Percentiles rank a stretch among this genome's conserved stretches.
Conservation (phyloP, 2,888 invertebrate species). For the Eristalis arbustorum region DNA sequence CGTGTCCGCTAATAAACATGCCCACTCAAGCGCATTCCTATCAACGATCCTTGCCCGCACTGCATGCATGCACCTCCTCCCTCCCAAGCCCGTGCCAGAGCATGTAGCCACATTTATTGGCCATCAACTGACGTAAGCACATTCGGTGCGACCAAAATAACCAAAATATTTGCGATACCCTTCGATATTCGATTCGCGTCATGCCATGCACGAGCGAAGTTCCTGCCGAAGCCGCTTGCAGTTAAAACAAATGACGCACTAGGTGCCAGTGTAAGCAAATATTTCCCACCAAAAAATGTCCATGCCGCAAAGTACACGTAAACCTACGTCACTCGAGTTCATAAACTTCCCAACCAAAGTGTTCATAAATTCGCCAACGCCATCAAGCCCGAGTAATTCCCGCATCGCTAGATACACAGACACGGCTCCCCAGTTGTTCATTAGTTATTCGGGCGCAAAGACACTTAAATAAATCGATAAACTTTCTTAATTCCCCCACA, state of each 20-base stretch:
- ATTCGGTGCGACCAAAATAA: neutral
- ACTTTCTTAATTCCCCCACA: slow-evolving; percentile 23
- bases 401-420: neutral
- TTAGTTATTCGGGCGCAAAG: slow-evolving; percentile 20
- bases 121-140: neutral
- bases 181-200: neutral
- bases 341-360: slow-evolving; percentile 1
- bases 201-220: neutral
- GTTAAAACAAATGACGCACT: slow-evolving; percentile 42
- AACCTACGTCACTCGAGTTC: slow-evolving; percentile 12
- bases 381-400: slow-evolving; percentile 3
- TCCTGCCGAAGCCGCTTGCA: neutral
- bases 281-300: slow-evolving; percentile 27
- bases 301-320: slow-evolving; percentile 9
- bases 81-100: too few species aligned
- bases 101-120: neutral
- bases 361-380: slow-evolving; percentile 9
- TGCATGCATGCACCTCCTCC: too few species aligned
- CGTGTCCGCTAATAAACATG: too few species aligned
- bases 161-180: neutral
- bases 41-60: too few species aligned
- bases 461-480: slow-evolving; percentile 48
- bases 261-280: slow-evolving; percentile 5
- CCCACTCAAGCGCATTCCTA: too few species aligned
- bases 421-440: slow-evolving; percentile 9